Conservation (phyloP, 1,140 invertebrate genomes). For the Bombyx mandarina region DNA sequence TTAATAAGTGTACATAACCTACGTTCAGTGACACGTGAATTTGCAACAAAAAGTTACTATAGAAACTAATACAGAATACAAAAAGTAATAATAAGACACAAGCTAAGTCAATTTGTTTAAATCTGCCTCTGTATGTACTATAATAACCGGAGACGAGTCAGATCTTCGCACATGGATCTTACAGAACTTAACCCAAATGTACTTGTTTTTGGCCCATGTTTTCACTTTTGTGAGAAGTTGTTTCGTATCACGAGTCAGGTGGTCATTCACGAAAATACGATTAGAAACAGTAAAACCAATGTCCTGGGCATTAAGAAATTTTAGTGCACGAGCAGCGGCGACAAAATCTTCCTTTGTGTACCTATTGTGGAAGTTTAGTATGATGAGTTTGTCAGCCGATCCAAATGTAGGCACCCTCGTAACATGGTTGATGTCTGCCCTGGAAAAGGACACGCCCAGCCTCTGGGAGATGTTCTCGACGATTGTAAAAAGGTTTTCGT, state of each 20-base stretch:
- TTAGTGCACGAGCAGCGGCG: constrained; percentile 7
- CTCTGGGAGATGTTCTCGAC: no score
- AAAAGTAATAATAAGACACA: not conserved
- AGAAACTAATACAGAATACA: not conserved
- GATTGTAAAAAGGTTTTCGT: no score
- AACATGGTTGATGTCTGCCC: constrained; percentile 10
- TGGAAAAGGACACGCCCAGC: no score
- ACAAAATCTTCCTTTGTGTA: constrained; percentile 17
- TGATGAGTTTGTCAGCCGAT: constrained; percentile 11
- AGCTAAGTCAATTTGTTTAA: not conserved
- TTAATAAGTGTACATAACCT: no score
- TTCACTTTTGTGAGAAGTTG: constrained; percentile 4
- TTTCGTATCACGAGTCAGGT: constrained; percentile 6
- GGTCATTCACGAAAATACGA: constrained; percentile 9
- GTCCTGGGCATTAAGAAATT: constrained; percentile 2
- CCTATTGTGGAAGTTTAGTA: constrained; percentile 11
- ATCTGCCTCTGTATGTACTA: constrained; percentile 4
- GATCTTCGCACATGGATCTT: constrained; percentile 10
- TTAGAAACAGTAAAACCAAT: constrained; percentile 2
- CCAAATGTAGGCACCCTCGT: constrained; percentile 3
- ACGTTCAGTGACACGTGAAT: no score
- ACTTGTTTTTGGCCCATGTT: constrained; percentile 1
- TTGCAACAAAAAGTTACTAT: not conserved
- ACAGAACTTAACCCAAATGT: constrained; percentile 16
- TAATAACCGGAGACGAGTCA: constrained; percentile 4